phyloP scores from a whole-genome alignment of 2,113 vertebrate genomes.

The Pholis gunnellus region DNA sequence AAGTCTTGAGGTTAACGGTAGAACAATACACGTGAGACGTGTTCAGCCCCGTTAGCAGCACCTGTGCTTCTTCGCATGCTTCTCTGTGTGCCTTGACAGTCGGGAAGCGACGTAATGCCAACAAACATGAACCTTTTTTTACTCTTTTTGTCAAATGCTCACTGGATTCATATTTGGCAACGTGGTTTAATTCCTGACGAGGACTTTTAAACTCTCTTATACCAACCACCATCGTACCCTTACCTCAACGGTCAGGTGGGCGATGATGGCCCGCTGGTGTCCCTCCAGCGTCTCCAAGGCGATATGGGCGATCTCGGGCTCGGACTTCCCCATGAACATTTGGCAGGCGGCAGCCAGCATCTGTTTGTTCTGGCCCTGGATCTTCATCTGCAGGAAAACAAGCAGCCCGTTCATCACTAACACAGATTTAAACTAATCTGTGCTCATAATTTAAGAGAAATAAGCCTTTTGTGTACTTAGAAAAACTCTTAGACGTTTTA shows the following conservation, averaged over 20 bases:
- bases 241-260: constrained; percentile 95
- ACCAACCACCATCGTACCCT: background rate
- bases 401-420: background rate
- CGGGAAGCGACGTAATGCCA: background rate
- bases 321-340: constrained; percentile 96
- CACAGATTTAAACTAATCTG: too few species aligned
- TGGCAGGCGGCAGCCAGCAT: constrained; percentile 95
- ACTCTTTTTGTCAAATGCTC: background rate
- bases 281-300: constrained; percentile 94
- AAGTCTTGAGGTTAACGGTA: background rate
- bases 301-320: constrained; percentile 91
- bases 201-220: background rate
- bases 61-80: background rate
- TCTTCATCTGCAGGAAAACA: constrained; percentile 88
- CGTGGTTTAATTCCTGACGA: background rate
- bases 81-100: background rate
- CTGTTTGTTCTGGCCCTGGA: constrained; percentile 96
- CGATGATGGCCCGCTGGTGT: constrained; percentile 95
- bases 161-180: background rate
- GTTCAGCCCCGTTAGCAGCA: too few species aligned
- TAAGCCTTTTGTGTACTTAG: too few species aligned
- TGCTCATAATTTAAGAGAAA: too few species aligned
- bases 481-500: background rate
- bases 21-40: background rate
- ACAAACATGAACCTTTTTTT: background rate